Conservation (phyloP, 2,888 invertebrate species). For the Mesorhabditis belari region DNA sequence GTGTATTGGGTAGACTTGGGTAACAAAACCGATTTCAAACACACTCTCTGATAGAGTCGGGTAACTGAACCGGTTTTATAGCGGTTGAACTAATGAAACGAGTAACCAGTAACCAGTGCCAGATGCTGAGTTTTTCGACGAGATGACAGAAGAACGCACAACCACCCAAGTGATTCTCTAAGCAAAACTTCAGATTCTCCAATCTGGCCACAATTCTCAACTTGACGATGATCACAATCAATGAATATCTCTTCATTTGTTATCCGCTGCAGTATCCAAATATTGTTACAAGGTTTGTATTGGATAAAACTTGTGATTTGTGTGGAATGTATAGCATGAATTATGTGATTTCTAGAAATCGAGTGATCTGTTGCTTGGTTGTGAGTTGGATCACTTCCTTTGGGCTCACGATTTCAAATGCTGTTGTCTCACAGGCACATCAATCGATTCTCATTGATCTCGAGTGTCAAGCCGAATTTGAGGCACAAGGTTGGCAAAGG, state of each 20-base stretch:
- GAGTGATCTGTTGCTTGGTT: constrained; percentile 18
- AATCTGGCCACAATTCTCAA: constrained; percentile 43
- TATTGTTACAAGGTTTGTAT: constrained; percentile 21
- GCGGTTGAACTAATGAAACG: neutral
- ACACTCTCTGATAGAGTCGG: neutral
- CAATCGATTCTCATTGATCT: neutral
- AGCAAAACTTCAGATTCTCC: constrained; percentile 6
- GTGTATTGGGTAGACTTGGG: too few relatives aligned
- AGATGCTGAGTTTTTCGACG: constrained; percentile 1
- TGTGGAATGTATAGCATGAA: too few relatives aligned
- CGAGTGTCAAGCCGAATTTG: neutral
- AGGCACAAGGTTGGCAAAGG: too few relatives aligned
- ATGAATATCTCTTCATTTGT: constrained; percentile 42
- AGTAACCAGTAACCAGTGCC: neutral
- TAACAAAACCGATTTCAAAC: too few relatives aligned
- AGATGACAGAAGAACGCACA: neutral
- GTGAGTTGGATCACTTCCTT: constrained; percentile 18
- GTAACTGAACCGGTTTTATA: constrained; percentile 2
- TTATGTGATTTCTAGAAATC: constrained; percentile 9
- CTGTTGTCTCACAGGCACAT: neutral
- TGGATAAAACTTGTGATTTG: neutral
- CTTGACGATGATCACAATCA: constrained; percentile 37
- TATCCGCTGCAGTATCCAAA: constrained; percentile 33
- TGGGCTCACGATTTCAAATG: constrained; percentile 22
- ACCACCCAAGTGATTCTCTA: neutral